phyloP scores from a whole-genome alignment of 2,888 invertebrate genomes.

The Torymus tubicola region DNA sequence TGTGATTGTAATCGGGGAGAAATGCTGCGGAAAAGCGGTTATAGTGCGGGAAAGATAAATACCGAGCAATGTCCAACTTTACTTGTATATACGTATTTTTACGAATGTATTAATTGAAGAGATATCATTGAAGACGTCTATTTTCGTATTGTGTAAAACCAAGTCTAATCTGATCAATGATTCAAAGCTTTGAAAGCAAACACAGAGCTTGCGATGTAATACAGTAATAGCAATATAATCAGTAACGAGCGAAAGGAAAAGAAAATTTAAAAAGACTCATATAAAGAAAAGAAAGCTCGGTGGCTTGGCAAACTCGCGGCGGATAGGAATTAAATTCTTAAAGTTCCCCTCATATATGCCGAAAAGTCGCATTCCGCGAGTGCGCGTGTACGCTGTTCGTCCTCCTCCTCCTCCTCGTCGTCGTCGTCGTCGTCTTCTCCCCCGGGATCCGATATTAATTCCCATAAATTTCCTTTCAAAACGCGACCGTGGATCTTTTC shows the following conservation, averaged over 20 bases:
- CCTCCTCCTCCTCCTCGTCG: too few species aligned
- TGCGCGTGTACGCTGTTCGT: constrained; percentile 66
- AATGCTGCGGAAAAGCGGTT: neutral
- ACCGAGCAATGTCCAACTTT: neutral
- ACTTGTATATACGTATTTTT: too few species aligned
- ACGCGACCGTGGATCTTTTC: constrained; percentile 66
- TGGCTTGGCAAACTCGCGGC: constrained; percentile 33
- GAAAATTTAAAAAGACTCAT: neutral
- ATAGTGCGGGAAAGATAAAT: constrained; percentile 6
- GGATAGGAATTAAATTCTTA: constrained; percentile 76
- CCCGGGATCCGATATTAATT: constrained; percentile 76
- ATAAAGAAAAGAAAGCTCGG: constrained; percentile 43
- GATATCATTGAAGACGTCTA: too few species aligned
- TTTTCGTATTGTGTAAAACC: too few species aligned
- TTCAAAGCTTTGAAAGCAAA: too few species aligned
- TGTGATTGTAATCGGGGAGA: constrained; percentile 36
- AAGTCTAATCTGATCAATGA: too few species aligned
- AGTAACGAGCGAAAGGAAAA: too few species aligned
- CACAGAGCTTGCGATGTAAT: too few species aligned
- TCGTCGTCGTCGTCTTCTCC: constrained; percentile 58
- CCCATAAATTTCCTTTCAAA: constrained; percentile 77
- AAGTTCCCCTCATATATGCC: constrained; percentile 74
- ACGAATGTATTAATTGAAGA: too few species aligned
- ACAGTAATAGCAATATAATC: too few species aligned
- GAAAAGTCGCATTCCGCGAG: constrained; percentile 75